Evolutionary conservation across 2,797 vertebrate species (phyloP).

Genomic region (Rachycentron canadum): DNA sequence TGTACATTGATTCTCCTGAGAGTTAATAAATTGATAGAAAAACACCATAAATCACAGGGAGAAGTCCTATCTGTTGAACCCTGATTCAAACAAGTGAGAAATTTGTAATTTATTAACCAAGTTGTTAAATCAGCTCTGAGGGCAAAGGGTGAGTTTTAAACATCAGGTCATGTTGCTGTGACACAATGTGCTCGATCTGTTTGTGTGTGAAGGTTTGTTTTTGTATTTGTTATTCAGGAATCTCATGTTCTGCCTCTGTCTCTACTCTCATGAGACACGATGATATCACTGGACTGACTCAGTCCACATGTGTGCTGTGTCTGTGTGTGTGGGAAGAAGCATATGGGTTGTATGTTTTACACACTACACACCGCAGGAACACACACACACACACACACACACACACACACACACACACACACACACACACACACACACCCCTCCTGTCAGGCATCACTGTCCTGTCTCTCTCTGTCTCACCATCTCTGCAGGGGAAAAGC

Average conservation of each 20-base stretch:
- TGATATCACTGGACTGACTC: constrained; percentile 31
- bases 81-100: not conserved
- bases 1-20: too few relatives aligned
- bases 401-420: constrained; percentile 3
- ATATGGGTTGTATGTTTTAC: constrained; percentile 2
- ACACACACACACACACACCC: constrained; percentile 4
- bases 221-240: not conserved
- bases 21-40: not conserved
- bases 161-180: not conserved
- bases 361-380: not conserved
- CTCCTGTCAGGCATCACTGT: constrained; percentile 1
- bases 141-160: constrained; percentile 29
- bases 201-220: not conserved
- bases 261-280: constrained; percentile 9
- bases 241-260: not conserved
- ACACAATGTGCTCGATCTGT: not conserved
- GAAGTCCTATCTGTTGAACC: constrained; percentile 12
- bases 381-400: not conserved
- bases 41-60: too few relatives aligned
- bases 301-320: constrained; percentile 12
- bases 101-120: constrained; percentile 54
- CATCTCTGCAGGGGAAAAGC: constrained; percentile 35
- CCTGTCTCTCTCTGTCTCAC: constrained; percentile 37
- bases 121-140: not conserved
- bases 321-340: constrained; percentile 7